phyloP scores from a whole-genome alignment of 2,888 invertebrate species.

The Hesperia comma region DNA sequence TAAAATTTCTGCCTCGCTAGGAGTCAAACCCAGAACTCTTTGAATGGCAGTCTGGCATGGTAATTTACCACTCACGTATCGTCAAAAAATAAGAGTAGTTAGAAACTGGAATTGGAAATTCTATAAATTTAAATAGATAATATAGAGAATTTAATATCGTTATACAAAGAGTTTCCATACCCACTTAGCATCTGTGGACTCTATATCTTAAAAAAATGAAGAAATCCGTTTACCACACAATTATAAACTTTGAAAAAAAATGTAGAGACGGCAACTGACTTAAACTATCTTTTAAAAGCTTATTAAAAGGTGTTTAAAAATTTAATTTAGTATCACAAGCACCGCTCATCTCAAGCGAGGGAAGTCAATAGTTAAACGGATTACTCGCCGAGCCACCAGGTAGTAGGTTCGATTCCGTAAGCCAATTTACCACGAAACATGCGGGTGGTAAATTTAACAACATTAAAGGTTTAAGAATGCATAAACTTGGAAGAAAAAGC shows the following conservation, averaged over 20 bases:
- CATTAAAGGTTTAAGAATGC: slow-evolving; percentile 55
- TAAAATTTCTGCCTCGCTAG: too few relatives aligned
- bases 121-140: too few relatives aligned
- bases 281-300: slow-evolving; percentile 4
- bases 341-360: slow-evolving; percentile 53
- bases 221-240: too few relatives aligned
- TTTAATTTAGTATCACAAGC: slow-evolving; percentile 9
- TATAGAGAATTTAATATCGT: too few relatives aligned
- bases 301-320: slow-evolving; percentile 29
- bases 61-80: too few relatives aligned
- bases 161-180: too few relatives aligned
- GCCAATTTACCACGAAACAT: slow-evolving; percentile 61
- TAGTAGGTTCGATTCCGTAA: slow-evolving; percentile 58
- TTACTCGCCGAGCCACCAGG: slow-evolving; percentile 56
- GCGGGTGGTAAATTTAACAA: slow-evolving; percentile 64
- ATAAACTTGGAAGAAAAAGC: slow-evolving; percentile 15
- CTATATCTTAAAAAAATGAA: too few relatives aligned
- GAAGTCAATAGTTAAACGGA: slow-evolving; percentile 63
- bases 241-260: background rate
- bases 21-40: too few relatives aligned
- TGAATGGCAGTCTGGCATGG: too few relatives aligned
- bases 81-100: too few relatives aligned
- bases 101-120: too few relatives aligned
- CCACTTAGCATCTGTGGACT: too few relatives aligned
- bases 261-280: background rate